A percentile compares a stretch with the other conserved stretches of the same genome.
phyloP scores from a whole-genome alignment of 2,797 vertebrate genomes.

The Nyctalus aviator region DNA sequence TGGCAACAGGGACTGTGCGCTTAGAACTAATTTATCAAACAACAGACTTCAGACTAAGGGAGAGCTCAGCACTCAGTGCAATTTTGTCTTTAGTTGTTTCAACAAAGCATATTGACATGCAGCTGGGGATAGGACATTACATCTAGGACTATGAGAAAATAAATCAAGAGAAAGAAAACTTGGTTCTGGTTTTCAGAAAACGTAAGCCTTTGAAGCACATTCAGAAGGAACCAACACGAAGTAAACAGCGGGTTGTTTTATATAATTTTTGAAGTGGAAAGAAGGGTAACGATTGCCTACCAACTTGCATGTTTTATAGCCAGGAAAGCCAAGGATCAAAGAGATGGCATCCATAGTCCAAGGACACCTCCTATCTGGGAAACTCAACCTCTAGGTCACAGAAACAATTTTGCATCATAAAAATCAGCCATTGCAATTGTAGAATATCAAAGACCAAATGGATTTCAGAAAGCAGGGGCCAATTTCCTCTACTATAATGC shows the following conservation, averaged over 20 bases:
- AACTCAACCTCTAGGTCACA: neutral
- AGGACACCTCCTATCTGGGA: neutral
- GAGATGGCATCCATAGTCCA: neutral
- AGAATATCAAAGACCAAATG: neutral
- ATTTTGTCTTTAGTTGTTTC: neutral
- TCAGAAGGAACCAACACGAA: neutral
- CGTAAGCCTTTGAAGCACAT: neutral
- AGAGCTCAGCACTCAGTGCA: neutral
- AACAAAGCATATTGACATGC: neutral
- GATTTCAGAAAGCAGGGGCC: neutral
- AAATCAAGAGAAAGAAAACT: constrained; percentile 6
- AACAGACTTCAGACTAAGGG: neutral
- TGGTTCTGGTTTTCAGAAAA: neutral
- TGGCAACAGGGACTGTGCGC: neutral
- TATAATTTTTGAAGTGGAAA: constrained; percentile 41
- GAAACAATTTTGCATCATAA: neutral
- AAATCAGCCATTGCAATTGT: neutral
- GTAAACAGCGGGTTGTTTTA: neutral
- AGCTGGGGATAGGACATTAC: neutral
- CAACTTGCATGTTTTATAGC: neutral
- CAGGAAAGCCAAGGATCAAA: constrained; percentile 10
- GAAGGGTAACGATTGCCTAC: constrained; percentile 23
- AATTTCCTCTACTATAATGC: neutral
- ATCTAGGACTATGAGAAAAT: neutral
- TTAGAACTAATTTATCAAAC: neutral